Base-by-base conservation (phyloP, 1,140 invertebrate genomes). In the Teleopsis dalmanni region DNA sequence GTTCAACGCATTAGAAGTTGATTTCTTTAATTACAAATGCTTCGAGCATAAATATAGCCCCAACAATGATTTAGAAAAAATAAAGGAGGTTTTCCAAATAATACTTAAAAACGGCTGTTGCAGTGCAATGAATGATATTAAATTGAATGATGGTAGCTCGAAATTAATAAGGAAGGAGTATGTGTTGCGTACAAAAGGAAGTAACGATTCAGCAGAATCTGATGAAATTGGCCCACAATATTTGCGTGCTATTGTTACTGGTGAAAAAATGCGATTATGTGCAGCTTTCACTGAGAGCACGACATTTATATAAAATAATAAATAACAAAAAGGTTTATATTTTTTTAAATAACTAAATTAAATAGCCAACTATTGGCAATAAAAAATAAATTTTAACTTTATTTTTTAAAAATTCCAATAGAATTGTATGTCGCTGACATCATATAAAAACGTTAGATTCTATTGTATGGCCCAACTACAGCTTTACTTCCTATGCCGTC, bases 261-360 rank as follows among this genome's bases (percentile, higher is more conserved):
- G 58, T 8, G 59, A 69, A 11, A 60, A 65, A 18, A 40, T 71
- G 14, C 54, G 67, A 31, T 50, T 71, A 0, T 71, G 68, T 49
- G 68, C 67, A 2, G 68, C 67, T 3, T 71, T 71, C 34, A 65
- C 67, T 0, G 63, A 70, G 22, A 68, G 65, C 36, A 70, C 67
- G 4, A 60, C 60, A 9, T 67, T 70, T 53, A 50, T 49, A 11
- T 29, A 16, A 42, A 18, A 7, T 13, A 18, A 37, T 29, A 29
- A 8, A 29, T 29, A 29, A 29, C 27, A 7, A 29, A 29, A 29
- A 29, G 7, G 27, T 7, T 29, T 7, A 29, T n/a, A n/a, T n/a
- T n/a, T n/a, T n/a, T n/a, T n/a, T n/a, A n/a, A n/a, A n/a, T n/a
- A n/a, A n/a, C n/a, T n/a, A n/a, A n/a, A n/a, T n/a, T n/a, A n/a